Percentiles rank a stretch among this genome's conserved stretches.
phyloP scores from a whole-genome alignment of 2,888 invertebrate species.

The Venustoraphidia nigricollis region DNA sequence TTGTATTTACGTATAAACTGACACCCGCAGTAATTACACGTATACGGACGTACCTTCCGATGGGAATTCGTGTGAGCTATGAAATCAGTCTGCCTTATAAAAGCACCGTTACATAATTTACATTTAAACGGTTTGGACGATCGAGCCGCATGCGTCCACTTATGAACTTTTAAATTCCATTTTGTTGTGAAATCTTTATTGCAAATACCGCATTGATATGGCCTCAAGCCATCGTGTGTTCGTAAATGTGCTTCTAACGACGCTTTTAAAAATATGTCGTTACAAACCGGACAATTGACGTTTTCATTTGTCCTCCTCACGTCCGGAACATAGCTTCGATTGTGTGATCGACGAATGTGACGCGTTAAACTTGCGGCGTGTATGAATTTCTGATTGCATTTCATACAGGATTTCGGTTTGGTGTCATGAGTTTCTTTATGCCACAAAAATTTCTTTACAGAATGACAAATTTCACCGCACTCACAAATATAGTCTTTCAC shows the following conservation, averaged over 20 bases:
- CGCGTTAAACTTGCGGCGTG: constrained; percentile 70
- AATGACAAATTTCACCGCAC: constrained; percentile 69
- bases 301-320: constrained; percentile 45
- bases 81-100: constrained; percentile 66
- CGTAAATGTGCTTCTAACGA: constrained; percentile 67
- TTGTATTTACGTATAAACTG: constrained; percentile 81
- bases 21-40: constrained; percentile 80
- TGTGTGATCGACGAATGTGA: constrained; percentile 69
- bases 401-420: constrained; percentile 67
- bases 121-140: constrained; percentile 77
- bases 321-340: constrained; percentile 54
- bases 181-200: constrained; percentile 76
- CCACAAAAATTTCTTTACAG: constrained; percentile 70
- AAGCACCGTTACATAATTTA: constrained; percentile 67
- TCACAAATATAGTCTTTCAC: constrained; percentile 58
- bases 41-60: constrained; percentile 67
- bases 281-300: constrained; percentile 64
- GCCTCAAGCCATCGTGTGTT: constrained; percentile 60
- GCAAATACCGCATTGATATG: constrained; percentile 70
- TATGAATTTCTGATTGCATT: constrained; percentile 76
- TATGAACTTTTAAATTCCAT: constrained; percentile 79
- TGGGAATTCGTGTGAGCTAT: constrained; percentile 76
- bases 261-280: constrained; percentile 59
- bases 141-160: constrained; percentile 76
- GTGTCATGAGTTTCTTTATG: constrained; percentile 74